Evolutionary conservation across 2,888 invertebrate genomes (phyloP).

Genomic region (Stegophylla sp.): DNA sequence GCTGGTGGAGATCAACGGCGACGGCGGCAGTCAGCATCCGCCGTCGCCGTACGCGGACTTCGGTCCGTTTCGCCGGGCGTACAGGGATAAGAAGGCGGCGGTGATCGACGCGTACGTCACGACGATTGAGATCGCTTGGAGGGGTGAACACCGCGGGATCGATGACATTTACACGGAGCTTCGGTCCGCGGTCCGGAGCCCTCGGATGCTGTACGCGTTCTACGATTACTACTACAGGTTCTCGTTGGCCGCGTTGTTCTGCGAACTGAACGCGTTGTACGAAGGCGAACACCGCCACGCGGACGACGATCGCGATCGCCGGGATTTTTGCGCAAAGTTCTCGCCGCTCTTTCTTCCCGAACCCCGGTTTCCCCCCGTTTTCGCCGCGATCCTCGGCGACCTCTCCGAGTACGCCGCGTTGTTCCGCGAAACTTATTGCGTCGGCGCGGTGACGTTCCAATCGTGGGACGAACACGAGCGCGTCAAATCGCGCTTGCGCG

Average conservation of each 20-base stretch:
- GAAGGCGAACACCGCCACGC: too few relatives aligned
- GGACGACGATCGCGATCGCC: not conserved
- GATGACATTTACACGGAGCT: not conserved
- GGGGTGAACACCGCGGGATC: not conserved
- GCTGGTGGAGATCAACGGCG: too few relatives aligned
- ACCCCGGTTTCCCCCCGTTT: not conserved
- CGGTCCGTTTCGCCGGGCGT: not conserved
- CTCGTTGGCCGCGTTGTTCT: not conserved
- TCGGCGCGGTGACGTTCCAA: too few relatives aligned
- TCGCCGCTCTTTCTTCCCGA: too few relatives aligned
- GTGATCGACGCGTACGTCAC: not conserved
- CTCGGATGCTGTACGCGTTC: not conserved
- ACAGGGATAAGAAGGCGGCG: not conserved
- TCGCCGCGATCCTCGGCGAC: not conserved
- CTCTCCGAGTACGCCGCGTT: not conserved
- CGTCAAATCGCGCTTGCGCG: too few relatives aligned
- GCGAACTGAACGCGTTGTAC: not conserved
- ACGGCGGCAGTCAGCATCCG: too few relatives aligned
- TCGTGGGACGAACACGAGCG: too few relatives aligned
- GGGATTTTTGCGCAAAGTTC: not conserved
- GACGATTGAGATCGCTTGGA: not conserved
- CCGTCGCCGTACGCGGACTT: not conserved
- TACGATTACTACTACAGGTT: slow-evolving; percentile 3
- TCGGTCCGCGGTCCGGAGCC: too few relatives aligned
- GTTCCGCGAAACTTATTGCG: too few relatives aligned